Conservation (phyloP, 2,888 invertebrate species). For the Bhutanitis thaidina region DNA sequence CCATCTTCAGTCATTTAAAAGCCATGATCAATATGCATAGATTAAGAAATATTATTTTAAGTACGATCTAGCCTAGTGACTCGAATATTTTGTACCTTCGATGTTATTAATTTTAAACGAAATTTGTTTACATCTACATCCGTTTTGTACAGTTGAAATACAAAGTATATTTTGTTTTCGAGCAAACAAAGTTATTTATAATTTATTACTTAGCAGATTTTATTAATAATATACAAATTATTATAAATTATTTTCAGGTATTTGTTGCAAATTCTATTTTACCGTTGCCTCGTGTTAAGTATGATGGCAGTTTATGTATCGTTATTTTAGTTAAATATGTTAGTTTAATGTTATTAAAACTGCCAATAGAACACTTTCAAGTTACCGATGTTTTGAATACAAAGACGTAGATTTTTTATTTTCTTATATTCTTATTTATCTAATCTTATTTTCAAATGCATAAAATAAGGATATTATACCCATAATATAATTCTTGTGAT, state of each 20-base stretch:
- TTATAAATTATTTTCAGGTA: slow-evolving; percentile 51
- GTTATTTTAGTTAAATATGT: slow-evolving; percentile 48
- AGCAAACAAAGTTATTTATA: slow-evolving; percentile 59
- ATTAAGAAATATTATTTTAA: slow-evolving; percentile 65
- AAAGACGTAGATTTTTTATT: slow-evolving; percentile 59
- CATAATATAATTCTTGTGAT: slow-evolving; percentile 58
- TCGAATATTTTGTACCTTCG: slow-evolving; percentile 68
- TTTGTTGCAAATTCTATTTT: slow-evolving; percentile 59
- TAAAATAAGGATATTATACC: slow-evolving; percentile 35
- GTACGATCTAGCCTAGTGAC: slow-evolving; percentile 60
- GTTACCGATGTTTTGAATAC: slow-evolving; percentile 71
- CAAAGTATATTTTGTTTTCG: slow-evolving; percentile 67
- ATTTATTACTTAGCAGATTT: slow-evolving; percentile 56
- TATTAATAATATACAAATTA: slow-evolving; percentile 58
- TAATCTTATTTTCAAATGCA: slow-evolving; percentile 36
- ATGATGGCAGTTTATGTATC: slow-evolving; percentile 55
- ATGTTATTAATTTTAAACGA: slow-evolving; percentile 58
- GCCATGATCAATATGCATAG: slow-evolving; percentile 66
- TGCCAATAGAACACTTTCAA: slow-evolving; percentile 65
- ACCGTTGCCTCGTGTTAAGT: slow-evolving; percentile 56
- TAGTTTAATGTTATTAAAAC: slow-evolving; percentile 52
- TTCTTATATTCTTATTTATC: slow-evolving; percentile 35
- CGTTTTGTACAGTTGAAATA: slow-evolving; percentile 68
- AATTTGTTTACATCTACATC: slow-evolving; percentile 48
- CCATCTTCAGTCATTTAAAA: slow-evolving; percentile 61